A percentile compares a stretch with the other conserved stretches of the same genome.
Conservation (phyloP, 2,888 invertebrate genomes). For the Epistrophella euchroma region DNA sequence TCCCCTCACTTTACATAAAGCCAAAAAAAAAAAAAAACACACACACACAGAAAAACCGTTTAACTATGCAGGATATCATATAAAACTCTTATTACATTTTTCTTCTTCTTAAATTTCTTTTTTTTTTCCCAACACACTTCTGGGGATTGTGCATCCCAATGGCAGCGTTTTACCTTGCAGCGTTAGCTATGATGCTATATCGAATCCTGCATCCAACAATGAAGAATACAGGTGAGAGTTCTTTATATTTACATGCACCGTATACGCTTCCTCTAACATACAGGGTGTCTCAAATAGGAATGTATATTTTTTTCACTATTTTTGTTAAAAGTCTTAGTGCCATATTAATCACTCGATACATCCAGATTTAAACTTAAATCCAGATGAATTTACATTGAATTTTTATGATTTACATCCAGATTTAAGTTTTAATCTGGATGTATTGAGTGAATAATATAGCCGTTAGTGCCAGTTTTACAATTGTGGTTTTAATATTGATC, state of each 20-base stretch:
- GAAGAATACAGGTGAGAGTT: slow-evolving; percentile 81
- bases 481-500: no score
- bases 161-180: slow-evolving; percentile 87
- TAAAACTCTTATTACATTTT: slow-evolving; percentile 43
- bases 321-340: no score
- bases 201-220: slow-evolving; percentile 78
- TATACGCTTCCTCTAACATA: background rate
- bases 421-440: no score
- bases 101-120: slow-evolving; percentile 27
- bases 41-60: background rate
- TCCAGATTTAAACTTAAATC: no score
- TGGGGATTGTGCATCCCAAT: slow-evolving; percentile 4
- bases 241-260: slow-evolving; percentile 16
- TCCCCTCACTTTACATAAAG: slow-evolving; percentile 4
- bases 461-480: no score
- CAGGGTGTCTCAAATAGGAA: background rate
- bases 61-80: slow-evolving; percentile 38
- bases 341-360: no score
- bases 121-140: slow-evolving; percentile 71
- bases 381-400: no score
- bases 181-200: slow-evolving; percentile 84
- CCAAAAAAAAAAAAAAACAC: background rate
- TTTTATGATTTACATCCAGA: no score
- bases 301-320: no score
- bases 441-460: no score